Percentiles rank a stretch among this genome's conserved stretches.
Evolutionary conservation across 2,888 invertebrate species (phyloP).

Genomic region (Pantelozetes paolii): DNA sequence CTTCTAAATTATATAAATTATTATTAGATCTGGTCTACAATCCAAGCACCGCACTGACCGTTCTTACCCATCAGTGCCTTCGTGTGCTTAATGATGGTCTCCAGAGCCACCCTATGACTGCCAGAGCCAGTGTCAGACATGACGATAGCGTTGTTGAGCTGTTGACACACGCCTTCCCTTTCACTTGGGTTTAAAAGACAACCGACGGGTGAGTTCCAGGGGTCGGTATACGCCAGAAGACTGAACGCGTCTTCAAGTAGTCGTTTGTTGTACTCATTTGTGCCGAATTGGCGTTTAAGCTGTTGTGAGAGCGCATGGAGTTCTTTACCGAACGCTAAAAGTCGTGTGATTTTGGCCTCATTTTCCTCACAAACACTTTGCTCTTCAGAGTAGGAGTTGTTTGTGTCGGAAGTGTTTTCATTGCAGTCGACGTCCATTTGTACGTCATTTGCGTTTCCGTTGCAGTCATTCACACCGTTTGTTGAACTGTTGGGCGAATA

Average conservation of each 20-base stretch:
- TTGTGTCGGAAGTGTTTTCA: conserved; percentile 22
- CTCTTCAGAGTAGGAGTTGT: conserved; percentile 25
- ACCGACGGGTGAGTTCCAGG: conserved; percentile 93
- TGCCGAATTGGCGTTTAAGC: conserved; percentile 73
- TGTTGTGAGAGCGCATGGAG: conserved; percentile 84
- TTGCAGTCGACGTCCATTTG: conserved; percentile 43
- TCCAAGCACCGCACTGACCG: conserved; percentile 44
- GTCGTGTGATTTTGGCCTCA: conserved; percentile 56
- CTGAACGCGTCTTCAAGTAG: conserved; percentile 97
- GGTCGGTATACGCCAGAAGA: conserved; percentile 93
- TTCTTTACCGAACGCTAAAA: conserved; percentile 89
- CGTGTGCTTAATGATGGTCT: conserved; percentile 85
- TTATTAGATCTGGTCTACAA: conserved; percentile 42
- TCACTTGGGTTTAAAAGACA: conserved; percentile 93
- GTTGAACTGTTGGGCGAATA: conserved; percentile 6
- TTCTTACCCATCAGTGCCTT: conserved; percentile 73
- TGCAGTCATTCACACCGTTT: conserved; percentile 41
- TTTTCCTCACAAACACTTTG: conserved; percentile 33
- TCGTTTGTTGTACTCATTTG: conserved; percentile 76
- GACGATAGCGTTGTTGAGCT: conserved; percentile 88
- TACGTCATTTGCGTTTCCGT: conserved; percentile 37
- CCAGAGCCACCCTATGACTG: conserved; percentile 69
- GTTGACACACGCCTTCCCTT: conserved; percentile 88
- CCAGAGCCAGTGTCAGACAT: conserved; percentile 36
- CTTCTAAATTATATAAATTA: conserved; percentile 22